Evolutionary conservation across 2,888 invertebrate genomes (phyloP).

Genomic region (Anaspis maculata): DNA sequence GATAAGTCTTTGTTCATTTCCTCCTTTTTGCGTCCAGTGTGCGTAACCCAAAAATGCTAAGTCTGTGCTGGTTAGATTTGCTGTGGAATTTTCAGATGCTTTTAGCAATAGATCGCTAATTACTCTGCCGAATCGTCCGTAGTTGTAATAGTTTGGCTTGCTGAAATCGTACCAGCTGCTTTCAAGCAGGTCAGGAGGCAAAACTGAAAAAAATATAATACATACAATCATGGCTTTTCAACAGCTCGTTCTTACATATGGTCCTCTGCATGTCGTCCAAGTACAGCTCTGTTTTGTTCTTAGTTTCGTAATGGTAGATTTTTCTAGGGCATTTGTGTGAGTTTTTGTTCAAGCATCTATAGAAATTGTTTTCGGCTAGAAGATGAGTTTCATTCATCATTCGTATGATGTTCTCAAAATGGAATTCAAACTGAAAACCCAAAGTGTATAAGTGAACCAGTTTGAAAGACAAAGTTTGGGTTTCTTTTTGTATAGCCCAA

Average conservation of each 20-base stretch:
- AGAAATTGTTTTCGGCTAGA: conserved; percentile 16
- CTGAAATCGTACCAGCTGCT: conserved; percentile 21
- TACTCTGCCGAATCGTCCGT: conserved; percentile 28
- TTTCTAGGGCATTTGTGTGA: too few species aligned
- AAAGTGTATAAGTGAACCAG: too few species aligned
- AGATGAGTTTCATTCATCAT: conserved; percentile 17
- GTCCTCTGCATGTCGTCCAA: too few species aligned
- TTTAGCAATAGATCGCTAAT: conserved; percentile 28
- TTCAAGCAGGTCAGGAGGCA: conserved; percentile 26
- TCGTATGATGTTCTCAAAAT: conserved; percentile 19
- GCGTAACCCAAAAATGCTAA: conserved; percentile 76
- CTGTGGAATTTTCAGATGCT: conserved; percentile 46
- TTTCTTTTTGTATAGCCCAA: too few species aligned
- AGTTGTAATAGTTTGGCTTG: conserved; percentile 31
- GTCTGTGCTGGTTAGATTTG: conserved; percentile 81
- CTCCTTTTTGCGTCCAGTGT: conserved; percentile 58
- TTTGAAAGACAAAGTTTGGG: too few species aligned
- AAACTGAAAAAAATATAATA: conserved; percentile 20
- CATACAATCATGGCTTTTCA: too few species aligned
- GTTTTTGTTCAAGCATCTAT: conserved; percentile 8
- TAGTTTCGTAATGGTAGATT: too few species aligned
- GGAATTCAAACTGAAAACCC: conserved; percentile 16
- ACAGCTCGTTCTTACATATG: too few species aligned
- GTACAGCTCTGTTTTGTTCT: too few species aligned
- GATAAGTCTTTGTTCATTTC: conserved; percentile 57